Evolutionary conservation across 2,113 vertebrate species (phyloP).

Genomic region (Pipra filicauda): DNA sequence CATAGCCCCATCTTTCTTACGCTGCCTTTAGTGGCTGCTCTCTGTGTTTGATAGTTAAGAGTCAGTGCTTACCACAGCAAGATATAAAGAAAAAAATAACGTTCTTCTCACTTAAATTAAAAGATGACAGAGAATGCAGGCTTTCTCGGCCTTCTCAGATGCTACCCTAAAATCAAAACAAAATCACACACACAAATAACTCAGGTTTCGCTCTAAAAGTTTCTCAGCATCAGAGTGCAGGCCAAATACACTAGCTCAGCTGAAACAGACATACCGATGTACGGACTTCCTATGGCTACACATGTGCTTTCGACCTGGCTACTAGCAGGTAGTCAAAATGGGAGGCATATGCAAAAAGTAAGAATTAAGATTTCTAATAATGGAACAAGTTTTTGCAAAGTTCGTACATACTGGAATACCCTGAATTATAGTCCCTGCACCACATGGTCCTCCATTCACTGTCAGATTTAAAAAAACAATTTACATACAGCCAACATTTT

Average conservation of each 20-base stretch:
- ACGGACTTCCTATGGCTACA: fast-evolving
- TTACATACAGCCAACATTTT: neutral
- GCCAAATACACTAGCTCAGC: neutral
- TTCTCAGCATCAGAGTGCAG: neutral
- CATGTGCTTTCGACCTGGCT: neutral
- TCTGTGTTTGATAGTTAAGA: neutral
- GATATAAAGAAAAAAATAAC: fast-evolving
- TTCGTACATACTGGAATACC: neutral
- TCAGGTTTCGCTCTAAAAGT: neutral
- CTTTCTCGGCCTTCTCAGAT: neutral
- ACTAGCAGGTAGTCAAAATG: neutral
- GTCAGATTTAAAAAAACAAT: too few species aligned
- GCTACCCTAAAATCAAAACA: neutral
- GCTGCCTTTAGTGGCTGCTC: neutral
- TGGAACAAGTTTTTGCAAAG: neutral
- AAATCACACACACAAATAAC: neutral
- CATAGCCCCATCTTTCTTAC: neutral
- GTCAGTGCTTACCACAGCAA: neutral
- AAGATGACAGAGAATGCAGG: neutral
- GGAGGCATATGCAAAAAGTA: fast-evolving
- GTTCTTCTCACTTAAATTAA: neutral
- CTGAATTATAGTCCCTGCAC: neutral
- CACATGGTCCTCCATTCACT: neutral
- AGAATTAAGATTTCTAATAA: neutral
- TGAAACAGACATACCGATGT: neutral